A percentile compares a stretch with the other conserved stretches of the same genome.
Evolutionary conservation across 1,140 invertebrate species (phyloP).

Genomic region (Odontomachus brunneus): DNA sequence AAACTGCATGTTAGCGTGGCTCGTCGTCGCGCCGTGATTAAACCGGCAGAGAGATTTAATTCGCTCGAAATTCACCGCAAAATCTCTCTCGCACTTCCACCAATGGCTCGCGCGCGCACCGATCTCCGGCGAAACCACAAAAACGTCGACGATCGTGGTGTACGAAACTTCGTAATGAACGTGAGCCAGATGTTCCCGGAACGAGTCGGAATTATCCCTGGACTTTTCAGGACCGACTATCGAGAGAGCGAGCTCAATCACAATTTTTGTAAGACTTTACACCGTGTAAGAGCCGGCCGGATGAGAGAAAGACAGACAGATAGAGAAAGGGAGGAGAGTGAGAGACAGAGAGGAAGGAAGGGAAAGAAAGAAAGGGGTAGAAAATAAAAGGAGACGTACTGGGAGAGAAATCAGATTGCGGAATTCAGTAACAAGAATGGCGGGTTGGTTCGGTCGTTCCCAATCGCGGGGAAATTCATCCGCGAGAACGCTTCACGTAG

Average conservation of each 20-base stretch:
- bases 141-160: conserved; percentile 58
- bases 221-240: conserved; percentile 49
- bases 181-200: conserved; percentile 55
- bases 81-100: conserved; percentile 55
- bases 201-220: conserved; percentile 50
- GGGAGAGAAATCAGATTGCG: neutral
- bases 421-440: conserved; percentile 16
- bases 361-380: too few species aligned
- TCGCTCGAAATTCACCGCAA: conserved; percentile 60
- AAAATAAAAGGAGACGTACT: too few species aligned
- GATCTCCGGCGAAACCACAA: conserved; percentile 51
- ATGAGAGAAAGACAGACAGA: neutral
- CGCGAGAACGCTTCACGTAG: neutral
- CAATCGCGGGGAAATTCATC: neutral
- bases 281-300: conserved; percentile 7
- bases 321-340: too few species aligned
- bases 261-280: conserved; percentile 43
- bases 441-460: neutral
- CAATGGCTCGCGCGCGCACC: conserved; percentile 46
- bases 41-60: conserved; percentile 58
- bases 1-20: conserved; percentile 42
- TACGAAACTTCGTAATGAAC: conserved; percentile 61
- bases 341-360: too few species aligned
- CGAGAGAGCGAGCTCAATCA: conserved; percentile 24
- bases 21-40: conserved; percentile 52